Percentiles rank a stretch among this genome's conserved stretches.
Conservation (phyloP, 2,888 invertebrate species). For the Mythimna ferrago region DNA sequence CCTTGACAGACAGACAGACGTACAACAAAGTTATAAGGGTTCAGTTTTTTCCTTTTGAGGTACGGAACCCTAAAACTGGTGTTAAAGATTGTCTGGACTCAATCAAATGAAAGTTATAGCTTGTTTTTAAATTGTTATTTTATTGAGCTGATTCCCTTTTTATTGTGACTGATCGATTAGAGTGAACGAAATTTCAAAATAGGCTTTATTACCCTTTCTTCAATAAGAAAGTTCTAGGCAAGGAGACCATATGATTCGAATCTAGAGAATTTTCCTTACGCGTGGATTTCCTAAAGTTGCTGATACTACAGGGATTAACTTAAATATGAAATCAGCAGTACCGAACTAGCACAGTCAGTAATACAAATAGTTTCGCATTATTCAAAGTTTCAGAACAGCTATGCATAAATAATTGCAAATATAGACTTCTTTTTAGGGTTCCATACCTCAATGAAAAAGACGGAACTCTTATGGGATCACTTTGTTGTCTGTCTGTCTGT, state of each 20-base stretch:
- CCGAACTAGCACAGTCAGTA: background rate
- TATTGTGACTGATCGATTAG: background rate
- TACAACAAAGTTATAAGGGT: too few relatives aligned
- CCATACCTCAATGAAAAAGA: too few relatives aligned
- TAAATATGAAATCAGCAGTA: conserved; percentile 1
- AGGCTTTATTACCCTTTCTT: background rate
- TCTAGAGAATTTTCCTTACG: background rate
- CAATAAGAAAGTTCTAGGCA: background rate
- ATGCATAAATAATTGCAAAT: background rate
- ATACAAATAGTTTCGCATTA: background rate
- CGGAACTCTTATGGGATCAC: too few relatives aligned
- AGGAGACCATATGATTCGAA: background rate
- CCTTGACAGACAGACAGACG: too few relatives aligned
- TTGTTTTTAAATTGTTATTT: background rate
- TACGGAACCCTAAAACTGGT: too few relatives aligned
- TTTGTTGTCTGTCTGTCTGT: too few relatives aligned
- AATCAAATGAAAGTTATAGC: background rate
- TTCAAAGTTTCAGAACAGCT: background rate
- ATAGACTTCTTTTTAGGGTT: too few relatives aligned
- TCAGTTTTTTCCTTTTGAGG: too few relatives aligned
- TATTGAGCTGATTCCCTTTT: background rate
- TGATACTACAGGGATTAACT: background rate
- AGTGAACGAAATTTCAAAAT: background rate
- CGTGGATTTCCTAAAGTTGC: background rate
- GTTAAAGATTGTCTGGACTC: background rate